phyloP scores from a whole-genome alignment of 1,140 invertebrate species.

The Drosophila melanogaster region Release_6_plus_ISO1_MT NT_033779.5:1913501-1914000 shows the following conservation, averaged over 20 bases:
- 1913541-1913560: conserved; percentile 70
- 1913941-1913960: conserved; percentile 41
- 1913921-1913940: conserved; percentile 50
- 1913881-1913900: conserved; percentile 8
- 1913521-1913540: conserved; percentile 75
- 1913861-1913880: conserved; percentile 21
- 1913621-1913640: conserved; percentile 77
- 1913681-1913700: conserved; percentile 20
- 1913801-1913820: conserved; percentile 56
- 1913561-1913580: conserved; percentile 53
- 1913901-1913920: conserved; percentile 38
- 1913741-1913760: conserved; percentile 9
- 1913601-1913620: conserved; percentile 65
- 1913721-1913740: neutral
- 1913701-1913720: conserved; percentile 12
- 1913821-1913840: conserved; percentile 39
- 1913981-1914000: conserved; percentile 19
- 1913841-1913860: conserved; percentile 58
- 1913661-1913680: conserved; percentile 74
- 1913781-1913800: conserved; percentile 42
- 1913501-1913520: conserved; percentile 77
- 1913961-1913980: conserved; percentile 20
- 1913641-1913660: conserved; percentile 82
- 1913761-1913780: neutral
- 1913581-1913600: conserved; percentile 52